These are phyloP conservation scores for Passer domesticus DNA, from an alignment of 2,113 vertebrate genomes.

Conservation along the genomic window DNA sequence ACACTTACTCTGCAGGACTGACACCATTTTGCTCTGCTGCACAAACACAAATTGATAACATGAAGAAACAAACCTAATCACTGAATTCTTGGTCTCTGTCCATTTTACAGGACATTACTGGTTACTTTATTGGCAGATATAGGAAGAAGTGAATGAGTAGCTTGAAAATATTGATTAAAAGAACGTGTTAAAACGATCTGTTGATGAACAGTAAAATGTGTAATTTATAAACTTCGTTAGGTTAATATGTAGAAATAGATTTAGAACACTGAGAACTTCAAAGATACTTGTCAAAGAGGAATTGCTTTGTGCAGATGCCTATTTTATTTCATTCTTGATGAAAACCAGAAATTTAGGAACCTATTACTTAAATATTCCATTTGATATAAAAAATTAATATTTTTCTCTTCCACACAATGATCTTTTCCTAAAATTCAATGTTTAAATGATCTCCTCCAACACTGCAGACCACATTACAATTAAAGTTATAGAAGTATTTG, in stretches of 20 bases:
- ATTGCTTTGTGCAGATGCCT: not conserved
- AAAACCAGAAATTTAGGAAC: not conserved
- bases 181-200: not conserved
- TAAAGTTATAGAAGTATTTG: not conserved
- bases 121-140: constrained; percentile 18
- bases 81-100: constrained; percentile 24
- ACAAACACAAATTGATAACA: not conserved
- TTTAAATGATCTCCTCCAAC: not conserved
- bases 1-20: not conserved
- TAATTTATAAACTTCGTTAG: not conserved
- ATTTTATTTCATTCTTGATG: not conserved
- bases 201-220: not conserved
- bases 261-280: not conserved
- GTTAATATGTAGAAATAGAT: not conserved
- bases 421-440: not conserved
- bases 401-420: not conserved
- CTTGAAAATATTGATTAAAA: constrained; percentile 35
- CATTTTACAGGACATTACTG: constrained; percentile 2
- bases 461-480: not conserved
- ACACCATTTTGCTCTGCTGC: constrained; percentile 7
- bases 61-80: not conserved
- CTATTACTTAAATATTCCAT: not conserved
- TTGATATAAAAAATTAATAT: not conserved
- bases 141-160: not conserved
- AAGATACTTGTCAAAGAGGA: not conserved